phyloP scores from a whole-genome alignment of 2,113 vertebrate genomes.

The Ginglymostoma cirratum region DNA sequence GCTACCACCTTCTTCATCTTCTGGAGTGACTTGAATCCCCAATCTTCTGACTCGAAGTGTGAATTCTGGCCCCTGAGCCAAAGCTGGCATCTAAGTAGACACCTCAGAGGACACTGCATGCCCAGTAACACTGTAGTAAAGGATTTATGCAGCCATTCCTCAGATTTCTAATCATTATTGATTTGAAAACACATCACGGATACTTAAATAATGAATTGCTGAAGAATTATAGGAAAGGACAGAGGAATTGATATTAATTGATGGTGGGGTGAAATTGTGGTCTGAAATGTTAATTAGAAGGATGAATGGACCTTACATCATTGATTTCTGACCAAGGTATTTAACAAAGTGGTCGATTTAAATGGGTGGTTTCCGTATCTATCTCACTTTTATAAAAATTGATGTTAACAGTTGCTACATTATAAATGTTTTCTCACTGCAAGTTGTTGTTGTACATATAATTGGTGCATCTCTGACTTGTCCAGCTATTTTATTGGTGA shows the following conservation, averaged over 20 bases:
- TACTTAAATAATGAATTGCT: neutral
- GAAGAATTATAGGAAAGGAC: neutral
- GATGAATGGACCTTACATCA: neutral
- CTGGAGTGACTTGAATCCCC: too few relatives aligned
- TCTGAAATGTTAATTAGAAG: neutral
- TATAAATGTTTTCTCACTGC: neutral
- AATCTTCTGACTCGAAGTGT: too few relatives aligned
- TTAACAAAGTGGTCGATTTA: neutral
- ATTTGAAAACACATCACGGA: neutral
- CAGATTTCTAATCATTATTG: neutral
- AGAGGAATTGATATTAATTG: neutral
- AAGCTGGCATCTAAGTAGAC: neutral
- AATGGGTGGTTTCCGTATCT: too few relatives aligned
- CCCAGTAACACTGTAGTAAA: neutral
- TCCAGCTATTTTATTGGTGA: constrained; percentile 70
- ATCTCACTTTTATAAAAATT: too few relatives aligned
- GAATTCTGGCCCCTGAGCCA: neutral
- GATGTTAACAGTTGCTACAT: too few relatives aligned
- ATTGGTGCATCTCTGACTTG: constrained; percentile 70
- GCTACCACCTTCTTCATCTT: neutral
- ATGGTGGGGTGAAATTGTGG: neutral
- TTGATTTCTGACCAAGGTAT: neutral
- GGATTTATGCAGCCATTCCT: neutral
- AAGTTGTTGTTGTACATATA: constrained; percentile 52
- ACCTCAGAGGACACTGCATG: neutral